Evolutionary conservation across 2,113 vertebrate species (phyloP), one percentile per base, ranked within the genome.

Genomic region (Notechis scutatus): DNA sequence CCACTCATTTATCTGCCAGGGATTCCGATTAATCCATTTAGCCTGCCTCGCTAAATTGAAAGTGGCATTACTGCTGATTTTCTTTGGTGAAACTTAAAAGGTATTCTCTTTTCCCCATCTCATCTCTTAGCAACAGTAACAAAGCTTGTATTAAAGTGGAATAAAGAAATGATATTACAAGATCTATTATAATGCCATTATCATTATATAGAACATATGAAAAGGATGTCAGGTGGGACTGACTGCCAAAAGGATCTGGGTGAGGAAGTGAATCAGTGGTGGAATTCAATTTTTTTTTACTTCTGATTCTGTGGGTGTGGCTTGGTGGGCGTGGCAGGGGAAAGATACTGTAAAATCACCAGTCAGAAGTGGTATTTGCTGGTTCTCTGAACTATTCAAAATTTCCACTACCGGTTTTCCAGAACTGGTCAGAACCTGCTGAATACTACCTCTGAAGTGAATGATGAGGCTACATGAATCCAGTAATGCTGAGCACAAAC

Each of bases 151-250:
- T 89, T 54, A 6, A 54, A 0, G 4, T 91, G 89, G 91, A 89
- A 86, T 93, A 93, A 90, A 94, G 29, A 88, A 34, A 89, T 90
- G 1, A 2, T 69, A 26, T 91, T 92, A 39, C 92, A 12, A 39
- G n/a, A 20, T 94, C 86, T 91, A 90, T 92, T 94, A 90, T 54
- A 64, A 55, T 3, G n/a, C 92, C 93, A 50, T 94, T 93, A 92
- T 74, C 5, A 0, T 26, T 7, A 50, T 91, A 93, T 88, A 56
- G 90, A 94, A 88, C 47, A 26, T 42, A 0, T 21, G 47, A 18
- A 56, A 86, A 95, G 56, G 5, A 87, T 59, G 57, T 52, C 55
- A 45, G 92, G 47, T 42, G 50, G 89, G 86, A 88, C 88, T 93
- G 15, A 24, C 3, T 14, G 42, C 54, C 0, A 0, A 57, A 87